These are phyloP conservation scores for Ictidomys tridecemlineatus DNA, from an alignment of 2,113 vertebrate genomes.

Conservation along the genomic window DNA sequence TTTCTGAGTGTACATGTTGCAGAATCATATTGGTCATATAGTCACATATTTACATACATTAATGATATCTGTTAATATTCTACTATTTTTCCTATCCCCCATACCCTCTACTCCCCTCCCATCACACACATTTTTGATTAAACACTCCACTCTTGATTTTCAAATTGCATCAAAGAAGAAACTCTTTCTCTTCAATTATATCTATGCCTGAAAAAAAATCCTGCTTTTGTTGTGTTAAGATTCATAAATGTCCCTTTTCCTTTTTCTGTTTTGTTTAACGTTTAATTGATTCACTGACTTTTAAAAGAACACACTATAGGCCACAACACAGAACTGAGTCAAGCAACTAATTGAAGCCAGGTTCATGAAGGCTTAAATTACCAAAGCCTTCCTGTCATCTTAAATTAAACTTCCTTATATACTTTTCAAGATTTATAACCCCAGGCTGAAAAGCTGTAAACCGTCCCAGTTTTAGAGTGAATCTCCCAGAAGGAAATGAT, in stretches of 20 bases:
- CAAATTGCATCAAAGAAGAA: not conserved
- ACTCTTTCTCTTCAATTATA: conserved; percentile 24
- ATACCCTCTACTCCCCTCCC: no score
- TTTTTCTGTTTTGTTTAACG: conserved; percentile 33
- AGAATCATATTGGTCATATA: no score
- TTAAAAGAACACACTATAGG: conserved; percentile 51
- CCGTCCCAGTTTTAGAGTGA: conserved; percentile 55
- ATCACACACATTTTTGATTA: not conserved
- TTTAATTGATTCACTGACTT: conserved; percentile 56
- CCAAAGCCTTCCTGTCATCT: conserved; percentile 74
- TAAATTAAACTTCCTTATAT: conserved; percentile 74
- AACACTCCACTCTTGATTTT: not conserved
- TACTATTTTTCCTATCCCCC: no score
- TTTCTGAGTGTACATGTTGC: no score
- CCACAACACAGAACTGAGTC: conserved; percentile 64
- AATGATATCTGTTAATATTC: no score
- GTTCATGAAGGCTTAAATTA: conserved; percentile 61
- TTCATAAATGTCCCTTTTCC: not conserved
- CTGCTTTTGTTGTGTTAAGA: not conserved
- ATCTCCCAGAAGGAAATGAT: conserved; percentile 67
- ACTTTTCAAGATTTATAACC: conserved; percentile 72
- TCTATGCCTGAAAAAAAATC: not conserved
- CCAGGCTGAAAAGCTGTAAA: conserved; percentile 70
- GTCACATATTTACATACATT: no score
- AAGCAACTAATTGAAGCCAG: conserved; percentile 76